Evolutionary conservation across 2,113 vertebrate genomes (phyloP), one percentile per base, ranked within the genome.

Genomic region (Tragelaphus scriptus): DNA sequence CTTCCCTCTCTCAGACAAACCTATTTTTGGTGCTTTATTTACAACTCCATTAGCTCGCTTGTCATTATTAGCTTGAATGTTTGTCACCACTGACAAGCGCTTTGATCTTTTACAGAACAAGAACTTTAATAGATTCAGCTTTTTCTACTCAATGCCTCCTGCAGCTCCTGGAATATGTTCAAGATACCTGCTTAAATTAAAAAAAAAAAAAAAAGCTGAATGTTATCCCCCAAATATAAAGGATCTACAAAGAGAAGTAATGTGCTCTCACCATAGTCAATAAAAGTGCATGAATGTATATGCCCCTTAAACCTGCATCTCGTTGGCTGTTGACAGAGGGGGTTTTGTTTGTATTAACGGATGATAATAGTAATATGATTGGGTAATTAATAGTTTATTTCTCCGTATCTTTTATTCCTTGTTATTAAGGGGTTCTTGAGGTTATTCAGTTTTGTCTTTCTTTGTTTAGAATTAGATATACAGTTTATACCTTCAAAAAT

Each of bases 101-200:
- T 71, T n/a, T 55, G 71, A 51, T 63, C 75, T 87, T 80, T 87
- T 79, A 49, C 47, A 95, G 47, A 87, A 95, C 17, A 84, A 96
- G 61, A 36, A 19, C 77, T 61, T 2, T 93, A 84, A 96, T 84
- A 88, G 91, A 84, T 90, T 85, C 44, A 77, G 51, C 12, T 68
- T 95, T 84, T 93, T 71, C 51, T 93, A 51, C 51, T 2, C 19
- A 23, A 3, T 75, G 61, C 53, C 40, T 91, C 32, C 88, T 87
- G 28, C 3, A 47, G 47, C 56, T 95, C 58, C 85, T 97, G 94
- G 77, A 95, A 92, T 84, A 82, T 68, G 12, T 90, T 91, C 61
- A 87, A 92, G 61, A 92, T 47, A 96, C 32, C 80, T 95, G 92
- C 61, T 63, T 92, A 80, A 87, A 56, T 47, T 82, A 65, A 88